These are phyloP conservation scores for Halictus ligatus DNA, from an alignment of 2,888 invertebrate species.

Conservation along the genomic window DNA sequence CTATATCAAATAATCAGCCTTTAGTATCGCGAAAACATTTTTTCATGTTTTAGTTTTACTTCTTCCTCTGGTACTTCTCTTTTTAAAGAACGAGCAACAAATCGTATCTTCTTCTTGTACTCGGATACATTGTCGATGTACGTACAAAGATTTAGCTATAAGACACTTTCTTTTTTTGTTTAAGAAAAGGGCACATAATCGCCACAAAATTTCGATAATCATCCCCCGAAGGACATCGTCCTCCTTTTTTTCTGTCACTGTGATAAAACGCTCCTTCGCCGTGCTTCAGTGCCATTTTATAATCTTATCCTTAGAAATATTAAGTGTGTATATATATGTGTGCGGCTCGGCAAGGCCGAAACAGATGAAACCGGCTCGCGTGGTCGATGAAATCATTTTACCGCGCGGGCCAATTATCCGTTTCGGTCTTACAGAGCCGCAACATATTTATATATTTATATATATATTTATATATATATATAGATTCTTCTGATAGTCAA, in stretches of 20 bases:
- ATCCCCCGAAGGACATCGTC: background rate
- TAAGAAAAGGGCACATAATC: conserved; percentile 39
- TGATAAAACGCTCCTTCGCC: conserved; percentile 14
- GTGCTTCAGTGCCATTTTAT: conserved; percentile 6
- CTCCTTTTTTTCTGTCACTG: background rate
- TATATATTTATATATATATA: conserved; percentile 12
- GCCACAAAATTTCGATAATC: background rate
- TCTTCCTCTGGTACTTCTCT: too few relatives aligned
- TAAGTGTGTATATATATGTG: conserved; percentile 5
- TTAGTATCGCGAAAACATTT: background rate
- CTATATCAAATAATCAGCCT: conserved; percentile 25
- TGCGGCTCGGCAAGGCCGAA: background rate
- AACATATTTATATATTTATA: background rate
- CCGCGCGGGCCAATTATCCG: background rate
- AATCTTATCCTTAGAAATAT: conserved; percentile 34
- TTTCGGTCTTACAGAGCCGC: background rate
- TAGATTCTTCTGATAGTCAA: conserved; percentile 35
- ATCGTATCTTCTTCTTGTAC: conserved; percentile 45
- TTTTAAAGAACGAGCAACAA: conserved; percentile 36
- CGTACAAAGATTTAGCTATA: conserved; percentile 45
- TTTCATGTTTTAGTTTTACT: background rate
- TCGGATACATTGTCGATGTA: conserved; percentile 31
- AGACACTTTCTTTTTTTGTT: conserved; percentile 53
- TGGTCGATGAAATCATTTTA: background rate
- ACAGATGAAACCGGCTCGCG: background rate